A percentile compares a stretch with the other conserved stretches of the same genome.
Evolutionary conservation across 2,113 vertebrate genomes (phyloP).

Genomic region (Archocentrus centrarchus): DNA sequence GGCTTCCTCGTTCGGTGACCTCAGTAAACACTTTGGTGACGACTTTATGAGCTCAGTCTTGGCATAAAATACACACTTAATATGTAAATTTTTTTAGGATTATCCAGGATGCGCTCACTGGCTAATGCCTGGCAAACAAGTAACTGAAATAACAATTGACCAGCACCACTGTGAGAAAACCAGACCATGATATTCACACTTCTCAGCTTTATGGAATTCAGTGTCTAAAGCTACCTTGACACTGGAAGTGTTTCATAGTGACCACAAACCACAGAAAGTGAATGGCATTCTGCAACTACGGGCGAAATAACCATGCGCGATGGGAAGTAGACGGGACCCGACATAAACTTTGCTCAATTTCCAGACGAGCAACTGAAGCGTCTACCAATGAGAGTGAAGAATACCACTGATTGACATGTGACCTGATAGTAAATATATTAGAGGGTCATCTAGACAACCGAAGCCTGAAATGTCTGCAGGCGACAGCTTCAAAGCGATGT

Average conservation of each 20-base stretch:
- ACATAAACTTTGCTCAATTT: background rate
- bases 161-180: background rate
- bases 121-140: background rate
- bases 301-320: background rate
- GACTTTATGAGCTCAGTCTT: background rate
- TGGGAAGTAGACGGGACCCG: too few species aligned
- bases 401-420: background rate
- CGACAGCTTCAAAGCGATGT: background rate
- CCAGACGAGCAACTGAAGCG: background rate
- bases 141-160: background rate
- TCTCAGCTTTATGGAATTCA: background rate
- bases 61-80: background rate
- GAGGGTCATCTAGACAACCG: background rate
- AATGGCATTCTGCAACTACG: background rate
- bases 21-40: background rate
- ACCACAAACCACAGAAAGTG: background rate
- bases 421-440: background rate
- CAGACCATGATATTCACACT: background rate
- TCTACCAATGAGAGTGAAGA: background rate
- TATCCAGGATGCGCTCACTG: background rate
- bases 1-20: background rate
- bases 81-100: background rate
- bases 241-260: background rate
- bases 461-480: background rate
- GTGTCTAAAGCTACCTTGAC: background rate